Conservation (phyloP, 2,888 invertebrate species). For the Yponomeuta cagnagella region DNA sequence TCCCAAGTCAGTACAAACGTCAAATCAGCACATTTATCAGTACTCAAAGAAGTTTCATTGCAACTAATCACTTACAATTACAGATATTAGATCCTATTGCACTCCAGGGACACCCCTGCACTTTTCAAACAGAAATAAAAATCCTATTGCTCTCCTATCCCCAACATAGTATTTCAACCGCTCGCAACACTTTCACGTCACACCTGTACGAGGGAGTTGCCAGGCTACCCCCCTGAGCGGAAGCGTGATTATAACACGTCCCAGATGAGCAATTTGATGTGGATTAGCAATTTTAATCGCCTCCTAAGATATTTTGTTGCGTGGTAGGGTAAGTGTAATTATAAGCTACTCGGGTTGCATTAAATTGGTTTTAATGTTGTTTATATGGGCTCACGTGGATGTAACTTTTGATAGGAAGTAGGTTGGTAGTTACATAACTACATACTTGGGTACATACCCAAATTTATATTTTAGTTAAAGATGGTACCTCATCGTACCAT, state of each 20-base stretch:
- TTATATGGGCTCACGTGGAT: background rate
- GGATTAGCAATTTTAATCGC: conserved; percentile 59
- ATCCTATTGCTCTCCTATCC: background rate
- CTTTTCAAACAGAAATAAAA: background rate
- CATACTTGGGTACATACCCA: too few relatives aligned
- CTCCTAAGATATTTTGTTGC: conserved; percentile 22
- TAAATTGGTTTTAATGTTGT: background rate
- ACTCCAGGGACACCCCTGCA: background rate
- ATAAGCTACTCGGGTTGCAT: background rate
- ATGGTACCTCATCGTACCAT: too few relatives aligned
- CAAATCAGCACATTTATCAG: too few relatives aligned
- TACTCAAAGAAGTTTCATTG: too few relatives aligned
- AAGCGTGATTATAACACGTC: conserved; percentile 38
- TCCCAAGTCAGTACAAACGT: background rate
- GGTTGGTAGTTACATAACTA: background rate
- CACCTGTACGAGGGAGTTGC: conserved; percentile 46
- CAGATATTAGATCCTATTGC: background rate
- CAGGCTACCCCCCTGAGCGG: conserved; percentile 35
- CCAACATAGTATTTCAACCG: background rate
- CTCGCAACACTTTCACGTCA: conserved; percentile 18
- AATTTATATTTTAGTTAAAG: too few relatives aligned
- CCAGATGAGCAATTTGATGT: conserved; percentile 61
- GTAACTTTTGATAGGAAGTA: background rate
- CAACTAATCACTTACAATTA: too few relatives aligned
- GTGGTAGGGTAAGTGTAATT: background rate